Evolutionary conservation across 2,113 vertebrate species (phyloP).

Genomic region (Blennius ocellaris): DNA sequence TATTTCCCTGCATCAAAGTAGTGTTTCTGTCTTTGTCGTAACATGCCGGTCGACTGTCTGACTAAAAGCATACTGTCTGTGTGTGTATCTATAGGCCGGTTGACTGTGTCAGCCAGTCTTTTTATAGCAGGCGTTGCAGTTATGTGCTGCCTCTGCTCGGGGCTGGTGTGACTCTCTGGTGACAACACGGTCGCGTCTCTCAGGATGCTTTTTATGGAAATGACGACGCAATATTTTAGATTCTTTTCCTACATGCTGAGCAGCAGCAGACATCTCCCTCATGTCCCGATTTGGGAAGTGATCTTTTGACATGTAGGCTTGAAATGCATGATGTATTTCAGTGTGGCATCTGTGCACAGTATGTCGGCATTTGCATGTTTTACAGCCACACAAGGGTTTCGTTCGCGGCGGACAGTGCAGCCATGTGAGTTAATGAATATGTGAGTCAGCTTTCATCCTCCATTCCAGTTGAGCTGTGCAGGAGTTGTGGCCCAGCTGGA

Average conservation of each 20-base stretch:
- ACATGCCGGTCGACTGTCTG: slow-evolving; percentile 5
- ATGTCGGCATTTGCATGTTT: slow-evolving; percentile 3
- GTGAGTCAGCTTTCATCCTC: slow-evolving; percentile 79
- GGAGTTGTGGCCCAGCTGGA: slow-evolving; percentile 60
- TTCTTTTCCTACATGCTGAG: neutral
- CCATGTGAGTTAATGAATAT: slow-evolving; percentile 74
- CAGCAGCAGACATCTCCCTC: neutral
- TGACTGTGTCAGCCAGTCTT: slow-evolving; percentile 68
- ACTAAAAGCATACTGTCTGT: slow-evolving; percentile 26
- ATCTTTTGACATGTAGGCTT: neutral
- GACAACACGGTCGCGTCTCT: slow-evolving; percentile 34
- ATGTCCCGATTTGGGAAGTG: neutral
- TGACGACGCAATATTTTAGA: neutral
- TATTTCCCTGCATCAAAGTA: slow-evolving; percentile 33
- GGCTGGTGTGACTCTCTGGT: slow-evolving; percentile 45
- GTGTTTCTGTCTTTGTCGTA: slow-evolving; percentile 14
- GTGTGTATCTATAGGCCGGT: slow-evolving; percentile 65
- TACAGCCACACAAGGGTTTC: slow-evolving; percentile 51
- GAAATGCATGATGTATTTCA: slow-evolving; percentile 16
- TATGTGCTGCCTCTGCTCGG: slow-evolving; percentile 56
- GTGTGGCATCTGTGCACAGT: slow-evolving; percentile 21
- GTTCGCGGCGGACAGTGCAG: slow-evolving; percentile 68
- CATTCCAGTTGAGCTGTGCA: slow-evolving; percentile 62
- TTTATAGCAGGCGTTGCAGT: slow-evolving; percentile 65
- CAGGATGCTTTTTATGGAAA: slow-evolving; percentile 8